A percentile compares a stretch with the other conserved stretches of the same genome.
Evolutionary conservation across 64 coral and sea anemone species (phyloP).

Genomic region (Pachyseris speciosa): DNA sequence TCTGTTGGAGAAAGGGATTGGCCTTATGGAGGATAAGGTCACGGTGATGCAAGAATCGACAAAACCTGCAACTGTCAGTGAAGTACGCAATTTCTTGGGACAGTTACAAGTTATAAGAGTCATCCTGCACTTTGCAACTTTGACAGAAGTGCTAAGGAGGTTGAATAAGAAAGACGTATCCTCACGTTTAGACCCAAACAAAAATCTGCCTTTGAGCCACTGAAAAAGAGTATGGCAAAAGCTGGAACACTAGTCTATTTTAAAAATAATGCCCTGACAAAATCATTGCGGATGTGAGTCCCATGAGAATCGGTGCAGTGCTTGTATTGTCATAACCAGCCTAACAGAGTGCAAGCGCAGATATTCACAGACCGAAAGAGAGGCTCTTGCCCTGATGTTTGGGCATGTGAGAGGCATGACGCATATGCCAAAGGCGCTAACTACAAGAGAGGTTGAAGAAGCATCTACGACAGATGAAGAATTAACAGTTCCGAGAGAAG

Average conservation of each 20-base stretch:
- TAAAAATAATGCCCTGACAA: neutral
- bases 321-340: neutral
- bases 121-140: neutral
- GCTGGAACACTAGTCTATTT: neutral
- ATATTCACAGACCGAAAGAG: neutral
- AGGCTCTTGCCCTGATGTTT: neutral
- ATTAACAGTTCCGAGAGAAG: neutral
- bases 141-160: neutral
- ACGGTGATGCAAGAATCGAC: neutral
- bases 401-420: conserved; percentile 39
- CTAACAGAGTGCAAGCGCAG: neutral
- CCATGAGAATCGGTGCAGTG: neutral
- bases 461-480: neutral
- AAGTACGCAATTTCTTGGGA: neutral
- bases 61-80: neutral
- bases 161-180: neutral
- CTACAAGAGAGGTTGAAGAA: conserved; percentile 38
- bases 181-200: neutral
- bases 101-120: neutral
- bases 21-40: no score
- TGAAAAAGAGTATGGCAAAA: neutral
- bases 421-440: conserved; percentile 50
- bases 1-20: neutral
- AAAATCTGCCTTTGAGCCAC: neutral
- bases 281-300: neutral